Evolutionary conservation across 1,140 invertebrate species (phyloP).

Genomic region (Colletes latitarsis): DNA sequence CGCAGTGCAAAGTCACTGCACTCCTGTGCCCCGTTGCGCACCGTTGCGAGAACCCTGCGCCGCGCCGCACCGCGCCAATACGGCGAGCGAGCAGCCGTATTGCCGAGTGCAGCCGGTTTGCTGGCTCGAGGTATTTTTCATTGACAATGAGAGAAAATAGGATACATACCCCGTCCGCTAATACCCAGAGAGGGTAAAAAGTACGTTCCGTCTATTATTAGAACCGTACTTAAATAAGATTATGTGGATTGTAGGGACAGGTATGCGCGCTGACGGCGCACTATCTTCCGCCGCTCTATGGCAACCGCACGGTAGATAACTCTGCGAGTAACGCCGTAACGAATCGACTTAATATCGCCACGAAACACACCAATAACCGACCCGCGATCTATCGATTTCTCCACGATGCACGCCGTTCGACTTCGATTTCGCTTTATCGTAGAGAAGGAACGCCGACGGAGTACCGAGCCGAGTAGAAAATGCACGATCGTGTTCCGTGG

Average conservation of each 20-base stretch:
- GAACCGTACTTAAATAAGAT: constrained; percentile 54
- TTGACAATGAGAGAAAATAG: constrained; percentile 55
- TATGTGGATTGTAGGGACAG: constrained; percentile 49
- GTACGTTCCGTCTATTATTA: constrained; percentile 46
- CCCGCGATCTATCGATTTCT: constrained; percentile 34
- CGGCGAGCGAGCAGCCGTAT: constrained; percentile 17
- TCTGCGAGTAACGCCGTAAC: constrained; percentile 31
- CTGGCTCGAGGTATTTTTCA: constrained; percentile 50
- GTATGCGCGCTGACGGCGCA: constrained; percentile 28
- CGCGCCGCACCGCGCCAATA: neutral
- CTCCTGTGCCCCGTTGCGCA: constrained; percentile 50
- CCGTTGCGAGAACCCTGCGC: constrained; percentile 12
- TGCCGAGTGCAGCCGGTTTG: constrained; percentile 42
- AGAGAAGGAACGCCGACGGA: neutral
- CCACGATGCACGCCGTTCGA: neutral
- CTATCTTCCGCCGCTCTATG: constrained; percentile 8
- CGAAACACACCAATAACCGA: constrained; percentile 20
- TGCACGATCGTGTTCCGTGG: neutral
- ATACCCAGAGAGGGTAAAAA: constrained; percentile 39
- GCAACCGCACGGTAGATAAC: constrained; percentile 20
- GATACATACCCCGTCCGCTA: constrained; percentile 22
- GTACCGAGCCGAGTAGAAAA: neutral
- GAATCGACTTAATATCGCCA: constrained; percentile 38
- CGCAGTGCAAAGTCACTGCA: constrained; percentile 48
- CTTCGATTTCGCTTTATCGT: constrained; percentile 16